These are phyloP conservation scores for Buteo buteo DNA, from an alignment of 2,113 vertebrate species.

Conservation along the genomic window DNA sequence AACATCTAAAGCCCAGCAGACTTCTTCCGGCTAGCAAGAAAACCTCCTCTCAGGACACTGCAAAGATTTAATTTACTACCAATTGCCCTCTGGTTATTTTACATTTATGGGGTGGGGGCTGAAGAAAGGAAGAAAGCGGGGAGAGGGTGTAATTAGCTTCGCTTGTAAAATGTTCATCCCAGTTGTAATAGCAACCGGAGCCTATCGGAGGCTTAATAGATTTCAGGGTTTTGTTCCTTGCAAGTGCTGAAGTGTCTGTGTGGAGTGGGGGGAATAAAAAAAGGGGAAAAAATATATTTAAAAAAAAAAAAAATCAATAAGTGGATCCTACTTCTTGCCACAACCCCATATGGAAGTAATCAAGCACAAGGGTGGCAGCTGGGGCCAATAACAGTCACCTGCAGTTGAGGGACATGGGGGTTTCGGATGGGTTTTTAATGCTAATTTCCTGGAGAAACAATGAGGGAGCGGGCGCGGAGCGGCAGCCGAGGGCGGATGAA, in stretches of 20 bases:
- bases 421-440: conserved; percentile 79
- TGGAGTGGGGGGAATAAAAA: background rate
- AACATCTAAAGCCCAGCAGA: conserved; percentile 57
- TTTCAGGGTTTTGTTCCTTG: conserved; percentile 68
- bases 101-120: conserved; percentile 58
- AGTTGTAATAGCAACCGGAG: conserved; percentile 64
- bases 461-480: conserved; percentile 71
- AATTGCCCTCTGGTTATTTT: conserved; percentile 38
- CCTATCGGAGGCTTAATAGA: conserved; percentile 65
- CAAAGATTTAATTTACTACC: conserved; percentile 57
- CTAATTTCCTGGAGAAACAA: conserved; percentile 81
- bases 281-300: fast-evolving
- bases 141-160: conserved; percentile 69
- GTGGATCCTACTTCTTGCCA: conserved; percentile 71
- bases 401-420: conserved; percentile 78
- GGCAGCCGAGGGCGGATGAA: conserved; percentile 77
- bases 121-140: conserved; percentile 32
- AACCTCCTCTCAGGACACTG: conserved; percentile 57
- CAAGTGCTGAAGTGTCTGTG: conserved; percentile 34
- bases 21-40: conserved; percentile 38
- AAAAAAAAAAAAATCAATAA: conserved; percentile 68
- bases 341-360: conserved; percentile 95
- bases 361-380: conserved; percentile 94
- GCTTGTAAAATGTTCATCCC: conserved; percentile 73
- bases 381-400: conserved; percentile 97